A percentile compares a stretch with the other conserved stretches of the same genome.
phyloP scores from a whole-genome alignment of 2,113 vertebrate species.

The Oxyura jamaicensis region DNA sequence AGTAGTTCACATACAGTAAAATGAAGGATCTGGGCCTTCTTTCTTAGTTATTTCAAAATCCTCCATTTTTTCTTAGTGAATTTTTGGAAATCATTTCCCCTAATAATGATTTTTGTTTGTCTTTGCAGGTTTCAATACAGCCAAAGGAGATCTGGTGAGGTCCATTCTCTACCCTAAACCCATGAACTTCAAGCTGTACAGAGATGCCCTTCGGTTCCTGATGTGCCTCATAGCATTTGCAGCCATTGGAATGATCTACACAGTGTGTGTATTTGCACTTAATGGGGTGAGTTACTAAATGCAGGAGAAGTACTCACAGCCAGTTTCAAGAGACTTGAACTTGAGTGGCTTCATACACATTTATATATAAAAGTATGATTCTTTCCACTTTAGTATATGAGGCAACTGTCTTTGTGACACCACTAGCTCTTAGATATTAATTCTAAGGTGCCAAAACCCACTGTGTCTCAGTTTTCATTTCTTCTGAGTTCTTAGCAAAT shows the following conservation, averaged over 20 bases:
- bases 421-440: not conserved
- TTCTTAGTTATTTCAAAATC: not conserved
- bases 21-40: not conserved
- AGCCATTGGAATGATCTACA: conserved; percentile 80
- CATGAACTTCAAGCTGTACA: conserved; percentile 81
- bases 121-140: conserved; percentile 81
- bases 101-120: not conserved
- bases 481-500: not conserved
- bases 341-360: not conserved
- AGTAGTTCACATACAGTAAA: not conserved
- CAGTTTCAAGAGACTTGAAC: not conserved
- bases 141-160: conserved; percentile 83
- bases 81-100: not conserved
- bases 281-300: conserved; percentile 71
- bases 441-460: not conserved
- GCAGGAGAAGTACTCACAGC: not conserved
- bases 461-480: not conserved
- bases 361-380: not conserved
- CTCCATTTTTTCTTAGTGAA: not conserved
- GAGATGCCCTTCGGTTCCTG: conserved; percentile 79
- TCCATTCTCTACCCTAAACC: conserved; percentile 85
- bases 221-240: conserved; percentile 75
- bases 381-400: not conserved
- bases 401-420: not conserved
- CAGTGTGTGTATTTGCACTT: conserved; percentile 76